A percentile compares a stretch with the other conserved stretches of the same genome.
Conservation (phyloP, 1,140 invertebrate genomes). For the Saccostrea echinata region DNA sequence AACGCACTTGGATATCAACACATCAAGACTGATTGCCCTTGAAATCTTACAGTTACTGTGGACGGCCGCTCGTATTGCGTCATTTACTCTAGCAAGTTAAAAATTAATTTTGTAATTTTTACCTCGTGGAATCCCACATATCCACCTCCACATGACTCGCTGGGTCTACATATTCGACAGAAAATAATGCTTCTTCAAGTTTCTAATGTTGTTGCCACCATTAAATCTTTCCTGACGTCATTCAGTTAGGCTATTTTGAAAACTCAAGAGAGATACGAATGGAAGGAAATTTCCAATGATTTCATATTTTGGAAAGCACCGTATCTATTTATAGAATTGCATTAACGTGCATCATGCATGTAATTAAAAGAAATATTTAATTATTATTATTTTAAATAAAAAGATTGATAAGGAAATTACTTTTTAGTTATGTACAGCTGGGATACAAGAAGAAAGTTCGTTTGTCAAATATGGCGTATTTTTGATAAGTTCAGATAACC, state of each 20-base stretch:
- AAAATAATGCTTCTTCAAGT: constrained; percentile 32
- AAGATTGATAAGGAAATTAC: too few species aligned
- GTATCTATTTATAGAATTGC: not conserved
- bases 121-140: constrained; percentile 56
- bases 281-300: not conserved
- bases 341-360: not conserved
- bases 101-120: constrained; percentile 17
- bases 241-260: constrained; percentile 16
- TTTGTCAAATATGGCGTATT: too few species aligned
- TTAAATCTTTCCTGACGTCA: not conserved
- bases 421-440: too few species aligned
- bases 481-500: too few species aligned
- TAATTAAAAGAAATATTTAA: too few species aligned
- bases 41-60: not conserved
- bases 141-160: constrained; percentile 59
- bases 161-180: not conserved
- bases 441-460: too few species aligned
- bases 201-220: constrained; percentile 14
- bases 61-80: not conserved
- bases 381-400: too few species aligned
- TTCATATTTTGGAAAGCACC: not conserved
- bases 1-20: too few species aligned
- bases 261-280: not conserved
- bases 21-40: not conserved
- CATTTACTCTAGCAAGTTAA: not conserved